A percentile compares a stretch with the other conserved stretches of the same genome.
Conservation (phyloP, 2,888 invertebrate species). For the Drosophila kuntzei region DNA sequence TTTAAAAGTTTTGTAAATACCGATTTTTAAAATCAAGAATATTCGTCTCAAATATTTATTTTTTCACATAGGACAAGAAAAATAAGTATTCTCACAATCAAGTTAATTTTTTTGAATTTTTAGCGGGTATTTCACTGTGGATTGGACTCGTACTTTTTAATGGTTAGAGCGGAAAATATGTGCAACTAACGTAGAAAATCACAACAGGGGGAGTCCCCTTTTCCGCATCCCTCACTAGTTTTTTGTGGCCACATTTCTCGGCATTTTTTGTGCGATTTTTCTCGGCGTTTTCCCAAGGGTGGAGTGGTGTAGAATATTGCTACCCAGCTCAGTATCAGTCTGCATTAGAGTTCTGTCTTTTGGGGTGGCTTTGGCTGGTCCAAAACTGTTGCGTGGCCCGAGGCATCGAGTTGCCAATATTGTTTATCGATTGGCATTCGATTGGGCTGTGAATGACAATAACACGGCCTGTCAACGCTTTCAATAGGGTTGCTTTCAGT, state of each 20-base stretch:
- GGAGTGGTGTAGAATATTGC: neutral
- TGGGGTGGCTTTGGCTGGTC: constrained; percentile 17
- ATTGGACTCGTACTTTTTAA: neutral
- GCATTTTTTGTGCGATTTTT: constrained; percentile 6
- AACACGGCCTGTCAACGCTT: constrained; percentile 52
- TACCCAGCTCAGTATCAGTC: neutral
- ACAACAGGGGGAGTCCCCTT: constrained; percentile 25
- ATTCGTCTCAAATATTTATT: no score
- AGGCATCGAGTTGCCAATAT: constrained; percentile 52
- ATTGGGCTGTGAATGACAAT: constrained; percentile 59
- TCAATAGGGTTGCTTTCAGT: constrained; percentile 41
- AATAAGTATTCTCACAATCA: no score
- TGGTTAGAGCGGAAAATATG: constrained; percentile 6
- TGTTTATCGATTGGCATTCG: constrained; percentile 77
- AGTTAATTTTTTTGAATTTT: no score
- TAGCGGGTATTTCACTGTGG: neutral
- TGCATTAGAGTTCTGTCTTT: neutral
- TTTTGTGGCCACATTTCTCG: constrained; percentile 57
- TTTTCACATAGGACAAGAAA: no score
- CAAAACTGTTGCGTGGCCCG: constrained; percentile 49
- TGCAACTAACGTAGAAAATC: constrained; percentile 53
- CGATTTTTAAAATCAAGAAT: no score
- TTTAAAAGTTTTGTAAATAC: no score
- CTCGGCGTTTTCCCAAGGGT: constrained; percentile 62
- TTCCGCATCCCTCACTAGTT: neutral